Base-by-base conservation (phyloP, 2,113 vertebrate genomes). In the Paramormyrops kingsleyae region DNA sequence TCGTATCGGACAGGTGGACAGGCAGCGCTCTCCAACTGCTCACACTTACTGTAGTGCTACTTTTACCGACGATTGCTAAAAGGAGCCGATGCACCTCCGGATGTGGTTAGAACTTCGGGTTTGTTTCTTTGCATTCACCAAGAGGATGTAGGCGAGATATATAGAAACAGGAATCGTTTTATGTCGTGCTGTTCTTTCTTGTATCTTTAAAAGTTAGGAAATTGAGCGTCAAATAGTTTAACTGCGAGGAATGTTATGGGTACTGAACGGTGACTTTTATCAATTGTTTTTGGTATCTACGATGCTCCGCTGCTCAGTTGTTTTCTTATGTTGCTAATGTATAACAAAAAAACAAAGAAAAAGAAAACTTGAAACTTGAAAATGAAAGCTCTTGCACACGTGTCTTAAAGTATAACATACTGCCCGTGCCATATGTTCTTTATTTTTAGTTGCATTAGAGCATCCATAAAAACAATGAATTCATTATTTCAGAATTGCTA, bases 91-190 rank as follows among this genome's bases (percentile, higher is more conserved):
- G 8, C 35, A 24, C 3, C 50, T 50, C 88, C 47, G 88, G 88
- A 89, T 89, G 88, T 89, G 88, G 88, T 89, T 89, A 53, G 31
- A 52, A 12, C 74, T 53, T 74, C 19, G 10, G 50, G 31, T 31
- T 15, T 24, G 66, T 53, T 77, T 53, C 88, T 89, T 10, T 31
- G 88, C 31, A 46, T 35, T 49, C 19, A n/a, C 19, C 19, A 21
- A 24, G 47, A 2, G 6, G 70, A 21, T 52, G 70, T 35, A 35
- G 88, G 47, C 47, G 31, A 89, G 46, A 10, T 4, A 7, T 83
- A 83, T 31, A 39, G 13, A 56, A 87, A 53, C 85, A 87, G 19
- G 2, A 56, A 21, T 87, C 12, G 27, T 39, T 53, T 27, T 53
- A 3, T 17, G 13, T 35, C 31, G n/a, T 70, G 17, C 6, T 50